Evolutionary conservation across 2,113 vertebrate species (phyloP).

Genomic region (Xyliphius kryptos): DNA sequence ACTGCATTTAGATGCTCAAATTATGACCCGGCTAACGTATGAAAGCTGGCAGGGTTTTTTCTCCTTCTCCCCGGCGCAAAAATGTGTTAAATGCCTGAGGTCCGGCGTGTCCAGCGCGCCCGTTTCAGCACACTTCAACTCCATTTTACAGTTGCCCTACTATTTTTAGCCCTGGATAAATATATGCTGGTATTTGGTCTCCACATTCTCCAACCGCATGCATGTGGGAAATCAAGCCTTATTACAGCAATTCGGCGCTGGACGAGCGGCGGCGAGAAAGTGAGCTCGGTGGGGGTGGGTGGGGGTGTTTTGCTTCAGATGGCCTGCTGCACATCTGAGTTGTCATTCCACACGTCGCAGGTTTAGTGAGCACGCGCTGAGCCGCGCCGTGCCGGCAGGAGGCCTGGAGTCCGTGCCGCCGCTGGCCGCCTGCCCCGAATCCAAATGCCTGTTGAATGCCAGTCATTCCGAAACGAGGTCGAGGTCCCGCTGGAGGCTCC

Average conservation of each 20-base stretch:
- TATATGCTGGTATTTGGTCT: constrained; percentile 36
- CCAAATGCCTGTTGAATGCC: constrained; percentile 57
- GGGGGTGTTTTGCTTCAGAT: background rate
- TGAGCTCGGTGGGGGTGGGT: background rate
- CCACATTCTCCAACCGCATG: constrained; percentile 29
- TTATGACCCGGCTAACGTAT: constrained; percentile 14
- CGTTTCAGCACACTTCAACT: constrained; percentile 30
- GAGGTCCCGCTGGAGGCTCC: constrained; percentile 37
- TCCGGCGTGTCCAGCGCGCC: constrained; percentile 17
- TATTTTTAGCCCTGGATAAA: constrained; percentile 43
- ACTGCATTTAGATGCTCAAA: background rate
- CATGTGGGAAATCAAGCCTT: constrained; percentile 41
- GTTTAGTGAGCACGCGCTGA: constrained; percentile 41
- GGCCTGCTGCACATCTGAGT: constrained; percentile 39
- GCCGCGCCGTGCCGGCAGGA: constrained; percentile 12
- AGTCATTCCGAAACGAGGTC: constrained; percentile 64
- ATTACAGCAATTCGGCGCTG: constrained; percentile 38
- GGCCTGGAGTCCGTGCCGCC: constrained; percentile 48
- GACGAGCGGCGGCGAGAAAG: constrained; percentile 14
- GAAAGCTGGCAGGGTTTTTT: constrained; percentile 10
- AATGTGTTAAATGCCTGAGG: constrained; percentile 22
- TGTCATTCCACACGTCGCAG: constrained; percentile 47
- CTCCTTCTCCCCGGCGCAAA: background rate
- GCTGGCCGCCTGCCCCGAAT: constrained; percentile 50
- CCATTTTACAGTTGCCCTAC: constrained; percentile 29